Base-by-base conservation (phyloP, 2,113 vertebrate species). In the Alces alces region DNA sequence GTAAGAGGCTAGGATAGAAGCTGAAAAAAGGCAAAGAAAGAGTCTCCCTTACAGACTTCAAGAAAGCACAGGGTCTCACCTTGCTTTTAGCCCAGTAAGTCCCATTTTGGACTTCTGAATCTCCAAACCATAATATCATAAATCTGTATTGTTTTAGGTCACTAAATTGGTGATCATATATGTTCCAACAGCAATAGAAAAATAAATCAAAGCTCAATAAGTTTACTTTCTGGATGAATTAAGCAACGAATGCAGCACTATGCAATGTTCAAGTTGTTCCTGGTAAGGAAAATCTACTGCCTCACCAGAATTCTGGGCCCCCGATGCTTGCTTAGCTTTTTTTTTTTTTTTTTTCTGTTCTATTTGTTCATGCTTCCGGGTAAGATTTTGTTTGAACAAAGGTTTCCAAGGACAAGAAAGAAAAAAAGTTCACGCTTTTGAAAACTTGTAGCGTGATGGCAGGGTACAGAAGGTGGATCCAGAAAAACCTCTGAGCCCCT, bases 371-470 rank as follows among this genome's bases (percentile, higher is more conserved):
- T 61, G 89, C n/a, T 58, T 86, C 92, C 86, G 58, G 61, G 82
- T 92, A 79, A 92, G 95, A 92, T 92, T 95, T 76, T 95, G 43
- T 89, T 93, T 86, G 54, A 97, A 97, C 91, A 96, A 97, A 97
- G 60, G 93, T 97, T 98, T 95, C 92, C 60, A 97, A 96, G 95
- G 92, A 66, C 45, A 86, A 93, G 61, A 79, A 57, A 55, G 58
- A 33, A 39, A 16, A 66, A 23, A 57, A 5, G n/a, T 12, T 12
- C 61, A 96, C 2, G 9, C 54, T 55, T 95, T 91, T 92, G 86
- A 95, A 96, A 93, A 93, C 82, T 1, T 1, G 78, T 66, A 52
- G 66, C 58, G 39, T 78, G 39, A 93, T 79, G 57, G 55, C 57
- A 66, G 52, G 86, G 58, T 4, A 33, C 19, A 95, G 55, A 89